Percentiles rank a stretch among this genome's conserved stretches.
phyloP scores from a whole-genome alignment of 2,113 vertebrate species.

The Mesocricetus auratus region DNA sequence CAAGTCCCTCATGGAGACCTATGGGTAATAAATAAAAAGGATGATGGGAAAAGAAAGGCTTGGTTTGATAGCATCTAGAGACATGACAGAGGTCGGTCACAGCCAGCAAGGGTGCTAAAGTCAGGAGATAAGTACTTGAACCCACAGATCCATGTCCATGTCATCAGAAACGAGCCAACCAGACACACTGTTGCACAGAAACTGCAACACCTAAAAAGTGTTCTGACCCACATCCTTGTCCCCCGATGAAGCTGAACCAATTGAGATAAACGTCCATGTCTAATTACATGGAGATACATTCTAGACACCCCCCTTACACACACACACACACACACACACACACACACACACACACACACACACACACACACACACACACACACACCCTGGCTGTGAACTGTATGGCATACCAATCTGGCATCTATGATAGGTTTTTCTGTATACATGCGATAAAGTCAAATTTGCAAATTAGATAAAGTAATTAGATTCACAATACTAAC shows the following conservation, averaged over 20 bases:
- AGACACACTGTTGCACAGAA: neutral
- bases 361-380: neutral
- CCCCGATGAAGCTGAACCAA: neutral
- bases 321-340: neutral
- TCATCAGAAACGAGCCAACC: neutral
- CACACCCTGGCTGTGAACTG: neutral
- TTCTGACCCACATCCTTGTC: neutral
- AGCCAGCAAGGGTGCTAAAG: neutral
- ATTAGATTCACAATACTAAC: neutral
- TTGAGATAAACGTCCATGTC: neutral
- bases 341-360: neutral
- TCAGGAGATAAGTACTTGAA: conserved; percentile 1
- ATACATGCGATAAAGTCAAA: neutral
- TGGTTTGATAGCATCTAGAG: neutral
- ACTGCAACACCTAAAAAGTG: neutral
- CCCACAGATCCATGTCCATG: neutral
- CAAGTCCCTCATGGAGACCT: conserved; percentile 31
- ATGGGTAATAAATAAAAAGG: neutral
- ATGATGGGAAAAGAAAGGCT: neutral
- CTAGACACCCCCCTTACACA: neutral
- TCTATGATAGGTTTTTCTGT: neutral
- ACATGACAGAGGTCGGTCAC: neutral
- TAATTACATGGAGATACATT: neutral
- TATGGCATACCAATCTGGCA: neutral
- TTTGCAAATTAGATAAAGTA: neutral